Percentiles rank a stretch among this genome's conserved stretches.
These are phyloP conservation scores for Agonopterix heracliana DNA, from an alignment of 2,888 invertebrate genomes.

Conservation along the genomic window DNA sequence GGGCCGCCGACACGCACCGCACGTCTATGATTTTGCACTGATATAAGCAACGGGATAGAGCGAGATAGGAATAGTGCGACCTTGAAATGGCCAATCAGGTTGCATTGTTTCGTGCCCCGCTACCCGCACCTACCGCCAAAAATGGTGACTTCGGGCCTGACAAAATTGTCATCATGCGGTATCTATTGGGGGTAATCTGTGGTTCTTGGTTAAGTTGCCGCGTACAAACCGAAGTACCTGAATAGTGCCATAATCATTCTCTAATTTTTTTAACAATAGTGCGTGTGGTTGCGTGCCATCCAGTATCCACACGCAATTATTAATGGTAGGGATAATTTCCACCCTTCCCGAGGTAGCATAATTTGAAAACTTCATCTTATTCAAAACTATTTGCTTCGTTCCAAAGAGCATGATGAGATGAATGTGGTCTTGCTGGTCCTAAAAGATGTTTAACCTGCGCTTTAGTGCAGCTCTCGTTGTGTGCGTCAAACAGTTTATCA, in stretches of 20 bases:
- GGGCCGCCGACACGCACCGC: too few relatives aligned
- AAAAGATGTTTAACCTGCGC: conserved; percentile 4
- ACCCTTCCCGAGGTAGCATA: neutral
- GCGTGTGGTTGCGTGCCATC: conserved; percentile 3
- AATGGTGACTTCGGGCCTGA: too few relatives aligned
- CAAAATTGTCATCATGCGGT: too few relatives aligned
- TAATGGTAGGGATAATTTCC: neutral
- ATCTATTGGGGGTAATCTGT: too few relatives aligned
- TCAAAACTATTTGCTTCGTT: conserved; percentile 2
- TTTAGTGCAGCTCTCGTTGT: conserved; percentile 11
- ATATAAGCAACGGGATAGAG: too few relatives aligned
- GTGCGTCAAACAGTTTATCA: conserved; percentile 11
- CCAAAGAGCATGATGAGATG: conserved; percentile 8
- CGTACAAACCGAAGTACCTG: conserved; percentile 9
- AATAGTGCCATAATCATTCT: conserved; percentile 1
- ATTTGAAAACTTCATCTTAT: conserved; percentile 3
- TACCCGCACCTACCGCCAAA: too few relatives aligned
- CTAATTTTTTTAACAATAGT: neutral
- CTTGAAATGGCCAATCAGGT: too few relatives aligned
- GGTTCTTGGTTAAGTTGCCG: conserved; percentile 13
- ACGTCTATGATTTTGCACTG: too few relatives aligned
- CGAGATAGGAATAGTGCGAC: too few relatives aligned
- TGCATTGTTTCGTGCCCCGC: too few relatives aligned
- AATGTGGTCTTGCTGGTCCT: conserved; percentile 9
- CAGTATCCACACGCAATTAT: conserved; percentile 4